A percentile compares a stretch with the other conserved stretches of the same genome.
phyloP scores from a whole-genome alignment of 2,113 vertebrate genomes.

The Eulemur rufifrons region DNA sequence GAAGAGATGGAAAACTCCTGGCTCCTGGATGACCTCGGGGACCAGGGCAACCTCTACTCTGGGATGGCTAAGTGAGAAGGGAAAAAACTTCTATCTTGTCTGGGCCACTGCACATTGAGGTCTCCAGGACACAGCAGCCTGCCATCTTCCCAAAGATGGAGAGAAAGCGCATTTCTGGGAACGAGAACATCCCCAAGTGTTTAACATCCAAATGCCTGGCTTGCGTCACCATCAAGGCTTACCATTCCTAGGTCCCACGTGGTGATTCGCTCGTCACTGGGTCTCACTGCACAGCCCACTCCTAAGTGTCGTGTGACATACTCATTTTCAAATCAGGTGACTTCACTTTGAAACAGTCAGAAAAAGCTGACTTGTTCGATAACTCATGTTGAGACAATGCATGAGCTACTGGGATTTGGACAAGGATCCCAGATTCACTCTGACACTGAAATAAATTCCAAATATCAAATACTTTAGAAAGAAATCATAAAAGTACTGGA shows the following conservation, averaged over 20 bases:
- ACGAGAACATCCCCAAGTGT: neutral
- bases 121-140: neutral
- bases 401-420: neutral
- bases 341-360: neutral
- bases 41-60: neutral
- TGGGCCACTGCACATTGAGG: neutral
- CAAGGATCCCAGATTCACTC: neutral
- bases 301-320: neutral
- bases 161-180: neutral
- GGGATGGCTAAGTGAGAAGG: neutral
- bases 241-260: neutral
- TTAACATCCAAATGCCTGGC: neutral
- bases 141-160: neutral
- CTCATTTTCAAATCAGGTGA: neutral
- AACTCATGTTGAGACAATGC: neutral
- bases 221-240: neutral
- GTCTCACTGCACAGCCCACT: neutral
- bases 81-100: fast-evolving
- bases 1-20: neutral
- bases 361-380: neutral
- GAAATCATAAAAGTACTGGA: neutral
- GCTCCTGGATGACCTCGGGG: fast-evolving
- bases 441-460: neutral
- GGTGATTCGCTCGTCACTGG: neutral
- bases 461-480: neutral